These are phyloP conservation scores for Bilobella aurantiaca DNA, from an alignment of 1,140 invertebrate species.

Conservation along the genomic window DNA sequence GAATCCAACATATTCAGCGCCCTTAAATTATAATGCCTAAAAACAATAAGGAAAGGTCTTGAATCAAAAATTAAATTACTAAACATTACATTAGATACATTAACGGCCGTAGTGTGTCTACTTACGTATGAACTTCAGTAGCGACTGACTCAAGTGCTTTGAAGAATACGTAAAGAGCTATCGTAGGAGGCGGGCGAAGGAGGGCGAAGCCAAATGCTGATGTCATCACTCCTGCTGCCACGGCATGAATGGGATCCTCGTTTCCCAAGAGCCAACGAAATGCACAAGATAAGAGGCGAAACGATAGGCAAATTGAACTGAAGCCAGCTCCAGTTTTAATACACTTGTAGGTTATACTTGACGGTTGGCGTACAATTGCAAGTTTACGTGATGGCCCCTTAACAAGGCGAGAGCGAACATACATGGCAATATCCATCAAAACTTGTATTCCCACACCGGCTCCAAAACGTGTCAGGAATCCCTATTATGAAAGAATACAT, in stretches of 20 bases:
- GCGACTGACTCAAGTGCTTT: conserved; percentile 29
- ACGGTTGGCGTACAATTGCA: background rate
- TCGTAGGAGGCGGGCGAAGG: conserved; percentile 25
- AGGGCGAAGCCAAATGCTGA: conserved; percentile 28
- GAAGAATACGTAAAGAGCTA: conserved; percentile 33
- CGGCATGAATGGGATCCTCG: conserved; percentile 23
- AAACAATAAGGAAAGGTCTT: background rate
- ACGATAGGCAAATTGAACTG: conserved; percentile 28
- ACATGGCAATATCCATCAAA: conserved; percentile 8
- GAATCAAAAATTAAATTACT: background rate
- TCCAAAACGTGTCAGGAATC: conserved; percentile 30
- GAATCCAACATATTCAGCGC: conserved; percentile 28
- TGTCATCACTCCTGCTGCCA: conserved; percentile 29
- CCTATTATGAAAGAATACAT: conserved; percentile 10
- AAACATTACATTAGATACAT: too few species aligned
- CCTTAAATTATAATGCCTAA: conserved; percentile 30
- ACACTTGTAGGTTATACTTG: conserved; percentile 14
- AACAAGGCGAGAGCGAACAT: conserved; percentile 9
- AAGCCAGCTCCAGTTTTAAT: conserved; percentile 27
- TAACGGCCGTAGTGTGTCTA: too few species aligned
- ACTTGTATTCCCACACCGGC: conserved; percentile 32
- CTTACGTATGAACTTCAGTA: conserved; percentile 28
- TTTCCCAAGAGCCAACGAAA: conserved; percentile 33
- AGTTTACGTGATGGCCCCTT: background rate
- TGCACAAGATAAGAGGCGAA: conserved; percentile 31